Base-by-base conservation (phyloP, 2,888 invertebrate genomes). In the Tyria jacobaeae region DNA sequence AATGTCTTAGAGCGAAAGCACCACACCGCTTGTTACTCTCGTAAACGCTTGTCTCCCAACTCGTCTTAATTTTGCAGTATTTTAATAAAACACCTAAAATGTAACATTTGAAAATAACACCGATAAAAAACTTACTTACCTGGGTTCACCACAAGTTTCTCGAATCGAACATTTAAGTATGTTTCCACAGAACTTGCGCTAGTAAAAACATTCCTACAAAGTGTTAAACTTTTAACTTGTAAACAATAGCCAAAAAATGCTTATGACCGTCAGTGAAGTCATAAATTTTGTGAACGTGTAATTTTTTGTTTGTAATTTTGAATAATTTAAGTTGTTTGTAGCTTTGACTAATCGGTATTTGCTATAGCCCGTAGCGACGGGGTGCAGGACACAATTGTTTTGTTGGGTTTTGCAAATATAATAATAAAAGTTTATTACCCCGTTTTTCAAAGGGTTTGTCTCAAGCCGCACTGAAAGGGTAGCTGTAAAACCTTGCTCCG, bases 361-460 rank as follows among this genome's bases (percentile, higher is more conserved):
- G 82, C 84, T 82, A 79, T 75, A 83, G 81, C 80, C 74, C 75
- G 68, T 76, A 86, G 75, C 92, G 82, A 82, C 90, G 86, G 92
- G 92, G 92, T 84, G 90, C 86, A 82, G 68, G 74, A 76, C 73
- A 73, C 81, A 82, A 89, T 89, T 87, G 89, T 91, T 88, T 87
- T 79, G 78, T 85, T 61, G 74, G 81, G 84, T 89, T 83, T 92
- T 86, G 93, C 94, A 92, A 92, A 94, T 91, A 93, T 93, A 88
- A 92, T 91, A 92, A 91, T 91, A 93, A 91, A 90, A 89, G 79
- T 92, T 92, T 93, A 92, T 90, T 91, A 91, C 92, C 91, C 92
- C 90, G 88, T 91, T 90, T 87, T 82, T 87, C 75, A 94, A 94
- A 94, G 93, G 94, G 93, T 91, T 93, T 88, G 89, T 89, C 84